These are phyloP conservation scores for Drosophila melanica DNA, from an alignment of 1,140 invertebrate species.

Conservation along the genomic window DNA sequence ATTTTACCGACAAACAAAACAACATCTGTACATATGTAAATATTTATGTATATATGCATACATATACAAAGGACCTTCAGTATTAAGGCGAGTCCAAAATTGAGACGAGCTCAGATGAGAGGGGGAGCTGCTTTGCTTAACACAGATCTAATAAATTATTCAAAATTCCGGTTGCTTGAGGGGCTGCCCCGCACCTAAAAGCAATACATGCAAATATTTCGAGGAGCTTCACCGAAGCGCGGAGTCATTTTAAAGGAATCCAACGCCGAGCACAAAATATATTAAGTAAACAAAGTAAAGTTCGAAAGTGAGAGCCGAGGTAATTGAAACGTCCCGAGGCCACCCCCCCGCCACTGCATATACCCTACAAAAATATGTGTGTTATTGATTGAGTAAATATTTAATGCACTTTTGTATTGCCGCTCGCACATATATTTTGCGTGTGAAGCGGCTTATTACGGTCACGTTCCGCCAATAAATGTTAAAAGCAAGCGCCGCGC, in stretches of 20 bases:
- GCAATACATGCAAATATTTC: not conserved
- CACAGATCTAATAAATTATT: conserved; percentile 46
- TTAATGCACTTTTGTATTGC: conserved; percentile 51
- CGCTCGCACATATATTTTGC: conserved; percentile 37
- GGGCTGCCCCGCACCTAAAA: not conserved
- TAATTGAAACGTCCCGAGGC: conserved; percentile 23
- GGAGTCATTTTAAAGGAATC: conserved; percentile 21
- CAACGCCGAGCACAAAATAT: conserved; percentile 8
- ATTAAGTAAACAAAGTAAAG: conserved; percentile 23
- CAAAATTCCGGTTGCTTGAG: conserved; percentile 31
- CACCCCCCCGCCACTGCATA: not conserved
- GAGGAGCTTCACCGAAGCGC: not conserved
- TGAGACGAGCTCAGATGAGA: conserved; percentile 21
- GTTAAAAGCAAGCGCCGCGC: conserved; percentile 40
- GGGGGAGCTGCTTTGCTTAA: conserved; percentile 21
- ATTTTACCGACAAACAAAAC: conserved; percentile 39
- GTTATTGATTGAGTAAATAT: conserved; percentile 59
- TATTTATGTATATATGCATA: not conserved
- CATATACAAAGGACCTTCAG: not conserved
- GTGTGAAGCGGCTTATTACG: conserved; percentile 46
- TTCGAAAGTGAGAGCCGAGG: conserved; percentile 6
- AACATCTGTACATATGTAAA: conserved; percentile 7
- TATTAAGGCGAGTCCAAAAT: conserved; percentile 16
- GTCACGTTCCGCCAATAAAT: conserved; percentile 56
- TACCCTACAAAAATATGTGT: conserved; percentile 11